Percentiles rank a stretch among this genome's conserved stretches.
phyloP scores from a whole-genome alignment of 2,797 vertebrate species.

The Falco biarmicus region DNA sequence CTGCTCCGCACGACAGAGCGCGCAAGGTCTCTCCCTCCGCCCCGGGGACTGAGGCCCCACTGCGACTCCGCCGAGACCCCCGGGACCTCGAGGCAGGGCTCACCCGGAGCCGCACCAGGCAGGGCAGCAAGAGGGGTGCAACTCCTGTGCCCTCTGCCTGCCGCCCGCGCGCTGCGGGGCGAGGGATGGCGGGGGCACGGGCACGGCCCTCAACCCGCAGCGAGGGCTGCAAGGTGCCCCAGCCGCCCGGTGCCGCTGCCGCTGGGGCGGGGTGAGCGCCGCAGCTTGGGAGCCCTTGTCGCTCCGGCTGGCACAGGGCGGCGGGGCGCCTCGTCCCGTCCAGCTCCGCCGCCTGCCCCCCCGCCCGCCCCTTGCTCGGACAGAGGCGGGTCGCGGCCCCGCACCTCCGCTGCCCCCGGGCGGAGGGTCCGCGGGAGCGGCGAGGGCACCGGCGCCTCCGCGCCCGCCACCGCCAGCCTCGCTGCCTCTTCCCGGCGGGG shows the following conservation, averaged over 20 bases:
- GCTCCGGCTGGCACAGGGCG: too few species aligned
- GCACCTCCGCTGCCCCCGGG: rapidly evolving
- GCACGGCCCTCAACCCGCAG: rapidly evolving
- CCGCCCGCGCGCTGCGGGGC: neutral
- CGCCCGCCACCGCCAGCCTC: rapidly evolving
- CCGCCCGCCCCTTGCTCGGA: rapidly evolving
- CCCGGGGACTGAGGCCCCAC: neutral
- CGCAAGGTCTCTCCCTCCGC: rapidly evolving
- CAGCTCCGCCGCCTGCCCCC: rapidly evolving
- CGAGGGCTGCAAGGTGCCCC: rapidly evolving
- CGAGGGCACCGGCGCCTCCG: too few species aligned
- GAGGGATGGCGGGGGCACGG: rapidly evolving
- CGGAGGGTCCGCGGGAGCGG: rapidly evolving
- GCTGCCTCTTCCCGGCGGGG: neutral
- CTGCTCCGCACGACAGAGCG: rapidly evolving
- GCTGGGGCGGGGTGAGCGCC: rapidly evolving
- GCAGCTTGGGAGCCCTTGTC: rapidly evolving
- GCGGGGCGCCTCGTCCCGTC: rapidly evolving
- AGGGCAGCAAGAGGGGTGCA: neutral
- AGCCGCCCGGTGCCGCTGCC: neutral
- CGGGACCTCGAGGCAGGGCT: neutral
- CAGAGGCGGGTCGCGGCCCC: rapidly evolving
- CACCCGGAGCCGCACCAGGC: neutral
- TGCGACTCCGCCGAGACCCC: neutral
- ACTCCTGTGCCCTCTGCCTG: too few species aligned